These are phyloP conservation scores for Brenthis ino DNA, from an alignment of 2,888 invertebrate species.

Conservation along the genomic window DNA sequence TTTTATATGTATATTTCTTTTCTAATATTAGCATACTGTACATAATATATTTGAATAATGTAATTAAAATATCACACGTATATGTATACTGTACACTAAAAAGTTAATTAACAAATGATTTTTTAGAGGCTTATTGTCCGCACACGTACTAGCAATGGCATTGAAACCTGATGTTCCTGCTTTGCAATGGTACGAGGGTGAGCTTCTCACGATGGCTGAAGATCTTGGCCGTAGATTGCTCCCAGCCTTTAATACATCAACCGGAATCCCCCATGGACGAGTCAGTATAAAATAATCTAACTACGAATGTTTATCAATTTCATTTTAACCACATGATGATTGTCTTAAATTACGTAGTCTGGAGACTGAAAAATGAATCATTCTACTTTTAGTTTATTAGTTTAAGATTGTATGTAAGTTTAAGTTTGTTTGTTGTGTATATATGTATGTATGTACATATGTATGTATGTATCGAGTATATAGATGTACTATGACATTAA, in stretches of 20 bases:
- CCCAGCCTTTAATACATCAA: constrained; percentile 99
- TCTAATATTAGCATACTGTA: background rate
- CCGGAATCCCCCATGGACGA: constrained; percentile 98
- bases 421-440: too few species aligned
- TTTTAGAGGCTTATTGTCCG: constrained; percentile 92
- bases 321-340: too few species aligned
- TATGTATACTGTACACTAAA: too few species aligned
- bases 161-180: constrained; percentile 88
- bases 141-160: constrained; percentile 93
- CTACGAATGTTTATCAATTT: too few species aligned
- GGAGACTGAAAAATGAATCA: too few species aligned
- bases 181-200: constrained; percentile 93
- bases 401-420: too few species aligned
- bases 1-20: background rate
- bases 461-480: too few species aligned
- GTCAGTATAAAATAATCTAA: constrained; percentile 73
- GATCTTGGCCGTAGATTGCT: constrained; percentile 95
- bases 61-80: too few species aligned
- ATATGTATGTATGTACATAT: too few species aligned
- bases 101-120: background rate
- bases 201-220: constrained; percentile 93
- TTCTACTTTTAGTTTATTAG: too few species aligned
- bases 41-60: background rate
- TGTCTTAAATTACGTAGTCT: too few species aligned
- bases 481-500: too few species aligned